Conservation (phyloP, 2,888 invertebrate species). For the Ophion obscuratus region DNA sequence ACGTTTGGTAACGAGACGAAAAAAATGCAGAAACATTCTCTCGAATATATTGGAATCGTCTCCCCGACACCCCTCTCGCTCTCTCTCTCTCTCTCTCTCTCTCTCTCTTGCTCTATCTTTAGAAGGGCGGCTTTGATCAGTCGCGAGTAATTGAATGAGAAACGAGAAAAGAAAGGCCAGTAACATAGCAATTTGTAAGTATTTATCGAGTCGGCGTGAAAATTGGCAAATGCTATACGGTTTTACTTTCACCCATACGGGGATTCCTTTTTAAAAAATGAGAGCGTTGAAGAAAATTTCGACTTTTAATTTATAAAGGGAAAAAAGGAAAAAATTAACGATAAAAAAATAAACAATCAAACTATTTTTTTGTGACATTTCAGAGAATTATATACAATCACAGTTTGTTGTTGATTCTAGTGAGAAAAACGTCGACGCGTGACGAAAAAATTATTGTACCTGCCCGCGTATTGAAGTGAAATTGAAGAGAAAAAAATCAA, state of each 20-base stretch:
- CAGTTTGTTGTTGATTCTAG: constrained; percentile 40
- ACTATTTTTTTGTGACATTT: constrained; percentile 28
- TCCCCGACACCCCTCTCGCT: neutral
- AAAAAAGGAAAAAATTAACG: constrained; percentile 1
- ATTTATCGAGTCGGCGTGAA: constrained; percentile 37
- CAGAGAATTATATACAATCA: constrained; percentile 23
- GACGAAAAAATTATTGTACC: constrained; percentile 59
- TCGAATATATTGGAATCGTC: constrained; percentile 1
- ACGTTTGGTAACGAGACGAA: neutral
- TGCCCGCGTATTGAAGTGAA: constrained; percentile 47
- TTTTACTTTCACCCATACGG: neutral
- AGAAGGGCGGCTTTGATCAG: neutral
- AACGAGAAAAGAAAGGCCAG: constrained; percentile 19
- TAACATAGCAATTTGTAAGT: constrained; percentile 45
- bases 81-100: neutral
- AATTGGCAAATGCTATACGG: constrained; percentile 1
- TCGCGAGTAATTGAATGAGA: neutral
- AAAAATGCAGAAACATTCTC: neutral
- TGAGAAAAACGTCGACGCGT: constrained; percentile 41
- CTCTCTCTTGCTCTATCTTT: neutral
- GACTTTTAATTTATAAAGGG: neutral
- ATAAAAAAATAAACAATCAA: constrained; percentile 6
- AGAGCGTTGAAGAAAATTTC: neutral
- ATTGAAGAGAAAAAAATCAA: constrained; percentile 25
- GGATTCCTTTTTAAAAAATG: constrained; percentile 5